A percentile compares a stretch with the other conserved stretches of the same genome.
Evolutionary conservation across 2,888 invertebrate genomes (phyloP).

Genomic region (Drosophila antonietae): DNA sequence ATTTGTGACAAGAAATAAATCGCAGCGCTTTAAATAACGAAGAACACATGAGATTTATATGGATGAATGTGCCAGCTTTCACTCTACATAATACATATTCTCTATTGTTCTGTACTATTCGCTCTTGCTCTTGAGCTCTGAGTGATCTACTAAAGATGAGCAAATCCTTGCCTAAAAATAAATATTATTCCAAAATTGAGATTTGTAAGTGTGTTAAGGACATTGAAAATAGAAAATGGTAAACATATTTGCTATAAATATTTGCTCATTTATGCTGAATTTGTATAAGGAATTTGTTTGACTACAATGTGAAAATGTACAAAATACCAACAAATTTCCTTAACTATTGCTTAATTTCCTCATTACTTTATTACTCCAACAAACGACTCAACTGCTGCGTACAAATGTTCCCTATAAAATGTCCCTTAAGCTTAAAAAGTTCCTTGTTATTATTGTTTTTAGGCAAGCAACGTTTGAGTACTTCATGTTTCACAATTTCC

Average conservation of each 20-base stretch:
- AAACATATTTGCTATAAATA: neutral
- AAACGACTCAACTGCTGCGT: neutral
- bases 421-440: neutral
- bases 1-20: conserved; percentile 80
- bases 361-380: neutral
- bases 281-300: neutral
- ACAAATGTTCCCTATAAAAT: neutral
- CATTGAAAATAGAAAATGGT: neutral
- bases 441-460: neutral
- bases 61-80: conserved; percentile 18
- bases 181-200: conserved; percentile 52
- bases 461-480: neutral
- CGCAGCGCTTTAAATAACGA: conserved; percentile 44
- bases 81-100: conserved; percentile 10
- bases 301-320: neutral
- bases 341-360: neutral
- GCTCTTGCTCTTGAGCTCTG: conserved; percentile 27
- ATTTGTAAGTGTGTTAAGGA: conserved; percentile 25
- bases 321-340: neutral
- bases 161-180: conserved; percentile 53
- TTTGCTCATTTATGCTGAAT: neutral
- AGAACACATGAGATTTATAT: conserved; percentile 14
- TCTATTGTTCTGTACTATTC: conserved; percentile 19
- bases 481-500: neutral
- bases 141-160: conserved; percentile 40